Percentiles rank a stretch among this genome's conserved stretches.
Conservation (phyloP, 2,888 invertebrate genomes). For the Ormyrus nitidulus region DNA sequence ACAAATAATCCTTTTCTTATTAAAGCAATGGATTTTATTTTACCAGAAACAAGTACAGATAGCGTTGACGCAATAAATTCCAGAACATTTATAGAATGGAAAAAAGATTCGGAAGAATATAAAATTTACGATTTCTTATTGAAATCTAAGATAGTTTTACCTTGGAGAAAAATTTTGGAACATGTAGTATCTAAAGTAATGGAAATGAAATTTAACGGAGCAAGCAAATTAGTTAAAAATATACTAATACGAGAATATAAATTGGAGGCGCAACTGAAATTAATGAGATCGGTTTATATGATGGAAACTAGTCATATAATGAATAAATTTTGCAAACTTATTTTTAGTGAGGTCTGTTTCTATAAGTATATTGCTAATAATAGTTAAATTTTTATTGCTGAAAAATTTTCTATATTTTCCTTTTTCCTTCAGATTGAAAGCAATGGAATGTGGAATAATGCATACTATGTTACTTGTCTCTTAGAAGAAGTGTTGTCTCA, state of each 20-base stretch:
- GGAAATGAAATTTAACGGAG: constrained; percentile 72
- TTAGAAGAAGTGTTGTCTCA: constrained; percentile 76
- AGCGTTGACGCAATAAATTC: constrained; percentile 57
- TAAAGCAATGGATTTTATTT: constrained; percentile 76
- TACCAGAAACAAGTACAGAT: constrained; percentile 60
- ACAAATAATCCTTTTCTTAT: constrained; percentile 74
- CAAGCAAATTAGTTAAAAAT: constrained; percentile 76
- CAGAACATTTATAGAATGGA: constrained; percentile 1
- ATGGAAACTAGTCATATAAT: constrained; percentile 78
- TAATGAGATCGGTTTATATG: constrained; percentile 77
- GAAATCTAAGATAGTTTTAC: constrained; percentile 69
- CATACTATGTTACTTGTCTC: constrained; percentile 74
- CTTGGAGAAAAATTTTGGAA: constrained; percentile 74
- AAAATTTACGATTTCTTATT: constrained; percentile 28
- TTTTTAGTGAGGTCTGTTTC: constrained; percentile 75
- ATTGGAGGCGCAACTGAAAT: constrained; percentile 75
- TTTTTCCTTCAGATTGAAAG: constrained; percentile 73
- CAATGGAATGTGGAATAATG: constrained; percentile 75
- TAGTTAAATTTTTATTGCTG: too few relatives aligned
- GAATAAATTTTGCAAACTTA: constrained; percentile 76
- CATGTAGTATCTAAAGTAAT: constrained; percentile 74
- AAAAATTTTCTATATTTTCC: too few relatives aligned
- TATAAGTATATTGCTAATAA: neutral
- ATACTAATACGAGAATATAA: constrained; percentile 76
- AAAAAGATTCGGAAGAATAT: constrained; percentile 16